phyloP scores from a whole-genome alignment of 2,888 invertebrate species.

The Macropis europaea region DNA sequence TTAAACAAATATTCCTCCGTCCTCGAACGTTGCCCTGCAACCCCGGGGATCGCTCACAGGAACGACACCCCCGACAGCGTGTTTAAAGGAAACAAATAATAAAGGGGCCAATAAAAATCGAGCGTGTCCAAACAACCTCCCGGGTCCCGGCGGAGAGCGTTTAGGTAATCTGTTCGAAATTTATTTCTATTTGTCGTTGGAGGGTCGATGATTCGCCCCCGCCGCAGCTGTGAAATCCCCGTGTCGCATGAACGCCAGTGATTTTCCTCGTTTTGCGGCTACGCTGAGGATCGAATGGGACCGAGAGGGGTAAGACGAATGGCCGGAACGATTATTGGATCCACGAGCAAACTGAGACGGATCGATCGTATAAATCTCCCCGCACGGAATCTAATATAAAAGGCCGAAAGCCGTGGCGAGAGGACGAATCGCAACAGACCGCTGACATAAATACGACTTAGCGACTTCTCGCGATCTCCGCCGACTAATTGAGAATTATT shows the following conservation, averaged over 20 bases:
- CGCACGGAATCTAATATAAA: slow-evolving; percentile 74
- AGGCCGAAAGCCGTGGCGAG: slow-evolving; percentile 50
- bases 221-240: slow-evolving; percentile 37
- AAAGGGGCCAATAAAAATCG: slow-evolving; percentile 21
- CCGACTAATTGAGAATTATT: slow-evolving; percentile 79
- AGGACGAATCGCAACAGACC: slow-evolving; percentile 38
- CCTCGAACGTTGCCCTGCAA: too few relatives aligned
- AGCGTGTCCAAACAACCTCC: not conserved
- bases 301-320: slow-evolving; percentile 24
- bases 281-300: slow-evolving; percentile 2
- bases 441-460: slow-evolving; percentile 79
- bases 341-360: slow-evolving; percentile 77
- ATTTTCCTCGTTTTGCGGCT: slow-evolving; percentile 49
- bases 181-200: slow-evolving; percentile 74
- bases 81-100: slow-evolving; percentile 16
- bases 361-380: slow-evolving; percentile 78
- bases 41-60: too few relatives aligned
- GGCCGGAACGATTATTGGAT: slow-evolving; percentile 53
- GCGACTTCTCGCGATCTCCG: slow-evolving; percentile 58
- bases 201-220: slow-evolving; percentile 67
- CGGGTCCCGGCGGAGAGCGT: not conserved
- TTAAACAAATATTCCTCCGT: too few relatives aligned
- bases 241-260: slow-evolving; percentile 47
- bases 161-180: slow-evolving; percentile 69
- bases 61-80: too few relatives aligned